Evolutionary conservation across 53 echinoderm and acorn worm genomes (phyloP).

Genomic region (Glandiceps talaboti): DNA sequence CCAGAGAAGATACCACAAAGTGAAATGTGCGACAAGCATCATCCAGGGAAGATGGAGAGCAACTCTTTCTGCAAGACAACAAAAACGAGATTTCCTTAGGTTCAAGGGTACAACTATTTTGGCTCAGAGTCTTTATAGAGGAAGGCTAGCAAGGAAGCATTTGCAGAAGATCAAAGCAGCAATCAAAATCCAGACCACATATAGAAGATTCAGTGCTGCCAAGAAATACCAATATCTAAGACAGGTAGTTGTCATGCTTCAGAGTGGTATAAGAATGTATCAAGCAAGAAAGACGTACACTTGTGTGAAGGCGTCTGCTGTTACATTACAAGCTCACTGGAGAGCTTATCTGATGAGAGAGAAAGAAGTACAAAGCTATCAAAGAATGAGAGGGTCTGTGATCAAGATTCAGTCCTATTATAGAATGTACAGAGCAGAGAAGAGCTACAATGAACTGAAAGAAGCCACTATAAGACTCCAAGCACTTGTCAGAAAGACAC

Average conservation of each 20-base stretch:
- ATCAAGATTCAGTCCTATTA: slow-evolving; percentile 20
- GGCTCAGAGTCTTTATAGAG: not conserved
- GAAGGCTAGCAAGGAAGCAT: not conserved
- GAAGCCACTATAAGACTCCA: not conserved
- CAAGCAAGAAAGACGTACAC: slow-evolving; percentile 1
- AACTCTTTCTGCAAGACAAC: not conserved
- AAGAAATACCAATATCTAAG: not conserved
- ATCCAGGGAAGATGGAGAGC: not conserved
- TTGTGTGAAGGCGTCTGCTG: slow-evolving; percentile 19
- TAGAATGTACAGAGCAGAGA: slow-evolving; percentile 14
- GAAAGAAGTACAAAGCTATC: not conserved
- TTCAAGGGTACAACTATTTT: not conserved
- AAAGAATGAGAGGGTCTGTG: not conserved
- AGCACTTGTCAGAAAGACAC: not conserved
- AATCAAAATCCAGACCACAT: slow-evolving; percentile 31
- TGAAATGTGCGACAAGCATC: slow-evolving; percentile 10
- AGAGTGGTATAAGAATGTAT: not conserved
- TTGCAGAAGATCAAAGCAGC: slow-evolving; percentile 1
- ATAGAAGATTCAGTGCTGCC: not conserved
- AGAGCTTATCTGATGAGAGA: slow-evolving; percentile 13
- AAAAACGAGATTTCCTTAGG: not conserved
- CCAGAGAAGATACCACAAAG: not conserved
- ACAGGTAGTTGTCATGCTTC: not conserved
- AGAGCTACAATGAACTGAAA: not conserved
- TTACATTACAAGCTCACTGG: slow-evolving; percentile 31